These are phyloP conservation scores for Cydia amplana DNA, from an alignment of 1,140 invertebrate species.

Conservation along the genomic window DNA sequence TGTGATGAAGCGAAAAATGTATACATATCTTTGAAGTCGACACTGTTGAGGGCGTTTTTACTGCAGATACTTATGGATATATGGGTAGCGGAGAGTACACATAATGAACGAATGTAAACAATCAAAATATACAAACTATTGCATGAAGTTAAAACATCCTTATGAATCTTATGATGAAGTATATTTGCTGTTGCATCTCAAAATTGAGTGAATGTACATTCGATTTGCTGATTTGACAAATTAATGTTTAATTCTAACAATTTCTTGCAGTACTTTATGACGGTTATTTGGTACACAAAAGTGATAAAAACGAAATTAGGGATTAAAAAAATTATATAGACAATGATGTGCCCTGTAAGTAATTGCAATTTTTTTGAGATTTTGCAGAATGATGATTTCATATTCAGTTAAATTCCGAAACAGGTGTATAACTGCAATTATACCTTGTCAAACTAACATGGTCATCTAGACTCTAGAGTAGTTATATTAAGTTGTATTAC, in stretches of 20 bases:
- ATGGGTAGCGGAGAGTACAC: not conserved
- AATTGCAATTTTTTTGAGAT: too few species aligned
- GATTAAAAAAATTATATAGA: not conserved
- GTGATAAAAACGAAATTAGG: not conserved
- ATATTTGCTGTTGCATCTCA: not conserved
- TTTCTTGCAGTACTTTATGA: not conserved
- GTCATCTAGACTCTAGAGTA: not conserved
- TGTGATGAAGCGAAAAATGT: not conserved
- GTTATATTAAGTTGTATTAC: not conserved
- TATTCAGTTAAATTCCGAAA: not conserved
- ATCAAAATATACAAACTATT: too few species aligned
- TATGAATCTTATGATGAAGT: not conserved
- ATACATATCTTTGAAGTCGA: not conserved
- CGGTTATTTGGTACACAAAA: not conserved
- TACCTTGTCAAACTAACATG: not conserved
- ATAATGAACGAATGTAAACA: too few species aligned
- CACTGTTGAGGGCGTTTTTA: not conserved
- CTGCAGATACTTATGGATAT: not conserved
- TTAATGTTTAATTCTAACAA: not conserved
- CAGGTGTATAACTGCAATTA: too few species aligned
- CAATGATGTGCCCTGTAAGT: not conserved
- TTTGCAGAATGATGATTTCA: not conserved
- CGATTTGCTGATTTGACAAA: not conserved
- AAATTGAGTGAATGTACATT: conserved; percentile 21
- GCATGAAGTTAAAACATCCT: too few species aligned